phyloP scores from a whole-genome alignment of 2,797 vertebrate genomes.

The Luscinia megarhynchos region DNA sequence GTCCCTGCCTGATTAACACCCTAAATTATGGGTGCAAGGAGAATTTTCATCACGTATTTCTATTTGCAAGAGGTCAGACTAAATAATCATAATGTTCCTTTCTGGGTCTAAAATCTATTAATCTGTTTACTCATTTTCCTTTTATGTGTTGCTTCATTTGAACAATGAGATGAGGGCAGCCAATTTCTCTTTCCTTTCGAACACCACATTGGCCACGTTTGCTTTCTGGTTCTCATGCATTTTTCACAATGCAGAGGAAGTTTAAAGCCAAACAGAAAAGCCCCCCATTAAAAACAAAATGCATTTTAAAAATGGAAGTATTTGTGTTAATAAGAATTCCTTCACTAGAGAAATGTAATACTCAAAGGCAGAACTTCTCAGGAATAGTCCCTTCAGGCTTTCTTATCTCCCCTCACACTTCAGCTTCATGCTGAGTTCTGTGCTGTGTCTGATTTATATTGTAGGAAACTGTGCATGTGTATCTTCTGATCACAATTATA shows the following conservation, averaged over 20 bases:
- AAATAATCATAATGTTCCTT: slow-evolving; percentile 20
- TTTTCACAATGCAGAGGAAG: slow-evolving; percentile 54
- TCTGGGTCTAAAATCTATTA: slow-evolving; percentile 43
- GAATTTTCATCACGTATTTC: slow-evolving; percentile 6
- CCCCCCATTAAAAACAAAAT: neutral
- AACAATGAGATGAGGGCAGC: neutral
- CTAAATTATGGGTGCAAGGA: neutral
- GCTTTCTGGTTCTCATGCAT: slow-evolving; percentile 22
- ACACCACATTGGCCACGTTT: neutral
- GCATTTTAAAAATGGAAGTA: neutral
- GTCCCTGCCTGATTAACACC: slow-evolving; percentile 28
- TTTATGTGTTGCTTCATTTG: neutral
- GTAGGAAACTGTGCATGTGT: neutral
- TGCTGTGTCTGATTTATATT: neutral
- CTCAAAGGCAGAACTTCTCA: neutral
- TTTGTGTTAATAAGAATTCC: slow-evolving; percentile 13
- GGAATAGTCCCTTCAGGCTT: neutral
- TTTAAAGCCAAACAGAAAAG: slow-evolving; percentile 41
- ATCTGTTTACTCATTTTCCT: slow-evolving; percentile 35
- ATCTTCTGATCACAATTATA: neutral
- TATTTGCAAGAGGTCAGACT: neutral
- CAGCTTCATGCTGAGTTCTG: neutral
- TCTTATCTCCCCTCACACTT: slow-evolving; percentile 25
- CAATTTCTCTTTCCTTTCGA: neutral
- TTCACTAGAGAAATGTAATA: neutral